These are phyloP conservation scores for Cairina moschata DNA, from an alignment of 2,113 vertebrate species.

Conservation along the genomic window DNA sequence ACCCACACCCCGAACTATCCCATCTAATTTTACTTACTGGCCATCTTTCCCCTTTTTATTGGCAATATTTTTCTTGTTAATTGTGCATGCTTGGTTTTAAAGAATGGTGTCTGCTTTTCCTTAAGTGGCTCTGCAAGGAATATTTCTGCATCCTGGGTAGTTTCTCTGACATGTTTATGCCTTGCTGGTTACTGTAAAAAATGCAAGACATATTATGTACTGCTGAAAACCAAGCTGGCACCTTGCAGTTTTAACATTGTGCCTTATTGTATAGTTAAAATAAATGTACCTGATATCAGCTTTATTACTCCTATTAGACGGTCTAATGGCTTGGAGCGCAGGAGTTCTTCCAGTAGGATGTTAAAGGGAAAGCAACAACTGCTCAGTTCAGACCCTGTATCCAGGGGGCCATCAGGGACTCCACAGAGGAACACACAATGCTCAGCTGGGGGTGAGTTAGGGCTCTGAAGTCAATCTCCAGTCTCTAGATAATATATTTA, in stretches of 20 bases:
- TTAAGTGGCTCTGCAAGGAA: slow-evolving; percentile 40
- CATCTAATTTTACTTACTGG: slow-evolving; percentile 63
- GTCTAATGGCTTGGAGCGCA: slow-evolving; percentile 35
- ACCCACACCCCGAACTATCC: slow-evolving; percentile 9
- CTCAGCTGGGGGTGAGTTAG: not conserved
- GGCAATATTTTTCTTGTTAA: slow-evolving; percentile 71
- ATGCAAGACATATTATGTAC: slow-evolving; percentile 42
- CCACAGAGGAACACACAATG: not conserved
- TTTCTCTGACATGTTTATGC: slow-evolving; percentile 70
- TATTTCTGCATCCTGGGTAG: slow-evolving; percentile 64
- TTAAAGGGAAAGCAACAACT: slow-evolving; percentile 36
- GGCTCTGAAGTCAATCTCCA: slow-evolving; percentile 5
- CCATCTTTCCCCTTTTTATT: slow-evolving; percentile 65
- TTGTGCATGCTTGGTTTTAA: slow-evolving; percentile 54
- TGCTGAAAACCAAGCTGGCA: slow-evolving; percentile 40
- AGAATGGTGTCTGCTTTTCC: slow-evolving; percentile 37
- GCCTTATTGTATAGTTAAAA: slow-evolving; percentile 63
- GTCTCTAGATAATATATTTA: not conserved
- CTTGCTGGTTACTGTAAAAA: slow-evolving; percentile 66
- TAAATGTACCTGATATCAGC: slow-evolving; percentile 62
- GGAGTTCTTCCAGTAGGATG: not conserved
- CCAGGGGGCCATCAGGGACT: not conserved
- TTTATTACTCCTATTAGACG: slow-evolving; percentile 43
- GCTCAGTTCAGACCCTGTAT: not conserved
- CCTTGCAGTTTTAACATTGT: slow-evolving; percentile 49